phyloP scores from a whole-genome alignment of 2,888 invertebrate genomes.

The Platerodrilus igneus region DNA sequence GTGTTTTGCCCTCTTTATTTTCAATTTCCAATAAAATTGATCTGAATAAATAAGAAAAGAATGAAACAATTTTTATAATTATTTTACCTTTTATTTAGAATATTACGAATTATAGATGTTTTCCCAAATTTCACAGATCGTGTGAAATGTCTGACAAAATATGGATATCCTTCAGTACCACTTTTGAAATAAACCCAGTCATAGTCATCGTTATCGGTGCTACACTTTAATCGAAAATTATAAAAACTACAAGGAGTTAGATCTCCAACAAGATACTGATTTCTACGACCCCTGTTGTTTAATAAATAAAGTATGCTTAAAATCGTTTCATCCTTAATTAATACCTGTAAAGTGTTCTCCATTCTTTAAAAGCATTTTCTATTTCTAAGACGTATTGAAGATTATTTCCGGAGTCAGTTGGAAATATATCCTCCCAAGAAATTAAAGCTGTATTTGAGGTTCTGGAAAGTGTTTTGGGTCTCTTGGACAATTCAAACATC shows the following conservation, averaged over 20 bases:
- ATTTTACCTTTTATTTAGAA: slow-evolving; percentile 33
- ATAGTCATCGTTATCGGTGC: slow-evolving; percentile 34
- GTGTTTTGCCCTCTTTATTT: slow-evolving; percentile 52
- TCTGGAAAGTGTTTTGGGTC: slow-evolving; percentile 24
- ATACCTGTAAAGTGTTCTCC: slow-evolving; percentile 37
- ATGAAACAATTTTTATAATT: slow-evolving; percentile 1
- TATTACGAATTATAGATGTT: slow-evolving; percentile 39
- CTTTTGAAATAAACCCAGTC: slow-evolving; percentile 40
- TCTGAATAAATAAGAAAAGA: too few relatives aligned
- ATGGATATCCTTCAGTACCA: slow-evolving; percentile 37
- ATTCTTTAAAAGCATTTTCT: slow-evolving; percentile 30
- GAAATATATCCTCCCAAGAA: slow-evolving; percentile 33
- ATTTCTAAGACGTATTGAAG: slow-evolving; percentile 30
- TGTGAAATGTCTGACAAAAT: slow-evolving; percentile 36
- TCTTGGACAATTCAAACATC: too few relatives aligned
- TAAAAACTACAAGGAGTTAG: slow-evolving; percentile 52
- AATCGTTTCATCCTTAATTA: too few relatives aligned
- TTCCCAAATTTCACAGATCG: slow-evolving; percentile 38
- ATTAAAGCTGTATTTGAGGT: slow-evolving; percentile 23
- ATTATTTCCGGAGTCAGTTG: slow-evolving; percentile 2
- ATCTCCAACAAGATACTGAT: slow-evolving; percentile 45
- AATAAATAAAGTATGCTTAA: slow-evolving; percentile 24
- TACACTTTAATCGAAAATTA: slow-evolving; percentile 48
- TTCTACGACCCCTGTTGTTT: slow-evolving; percentile 53
- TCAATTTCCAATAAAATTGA: slow-evolving; percentile 49